Evolutionary conservation across 2,113 vertebrate genomes (phyloP), one percentile per base, ranked within the genome.

Genomic region (Serinus canaria): DNA sequence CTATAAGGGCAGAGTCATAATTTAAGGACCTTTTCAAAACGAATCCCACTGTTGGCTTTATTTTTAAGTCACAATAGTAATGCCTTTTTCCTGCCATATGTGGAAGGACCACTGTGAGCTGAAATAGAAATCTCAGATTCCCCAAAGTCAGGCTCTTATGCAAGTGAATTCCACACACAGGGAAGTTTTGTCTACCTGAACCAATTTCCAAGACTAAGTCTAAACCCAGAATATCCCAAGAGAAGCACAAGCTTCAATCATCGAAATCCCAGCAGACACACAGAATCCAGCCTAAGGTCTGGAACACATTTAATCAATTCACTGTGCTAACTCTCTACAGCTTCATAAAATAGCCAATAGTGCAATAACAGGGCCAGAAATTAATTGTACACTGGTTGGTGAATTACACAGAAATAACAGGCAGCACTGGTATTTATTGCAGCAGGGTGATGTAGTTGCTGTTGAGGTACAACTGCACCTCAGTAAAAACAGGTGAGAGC

Each of bases 281-380:
- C 52, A 73, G 86, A 72, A 90, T 94, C 81, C 87, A 91, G 94
- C 74, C 95, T 66, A 92, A 92, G 93, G 94, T 92, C 87, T 89
- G 94, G 58, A 96, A 95, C 74, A 82, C 49, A 92, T 94, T 96
- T 96, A 92, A 97, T 92, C 94, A 95, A 94, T 93, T 86, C 90
- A 69, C 85, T 78, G 28, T n/a, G 35, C 55, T 87, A 82, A 80
- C 75, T 77, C 84, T 76, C 92, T 56, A 64, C 67, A 95, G 95
- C 84, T 95, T 95, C 93, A 96, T 94, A 70, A 94, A 92, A 90
- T 58, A 92, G 90, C 93, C 95, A 87, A 81, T 90, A 81, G 68
- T 90, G 83, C 95, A 95, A 56, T 78, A 97, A 87, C 93, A 90
- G 76, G 66, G 49, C 73, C 90, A 95, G 92, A 94, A 95, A 95